phyloP scores from a whole-genome alignment of 2,797 vertebrate species.

The Vespertilio murinus region DNA sequence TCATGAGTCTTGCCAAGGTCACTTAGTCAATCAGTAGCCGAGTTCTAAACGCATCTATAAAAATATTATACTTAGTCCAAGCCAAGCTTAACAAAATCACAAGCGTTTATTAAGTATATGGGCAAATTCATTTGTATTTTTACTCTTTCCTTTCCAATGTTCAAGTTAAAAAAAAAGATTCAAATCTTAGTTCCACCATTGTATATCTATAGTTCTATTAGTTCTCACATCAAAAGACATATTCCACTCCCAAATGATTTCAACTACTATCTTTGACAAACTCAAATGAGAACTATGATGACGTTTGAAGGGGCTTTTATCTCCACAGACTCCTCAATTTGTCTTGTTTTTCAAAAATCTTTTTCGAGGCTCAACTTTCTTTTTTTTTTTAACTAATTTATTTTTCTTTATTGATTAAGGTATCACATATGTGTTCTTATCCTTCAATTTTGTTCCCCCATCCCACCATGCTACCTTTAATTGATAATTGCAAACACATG shows the following conservation, averaged over 20 bases:
- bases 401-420: too few species aligned
- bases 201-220: background rate
- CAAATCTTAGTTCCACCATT: background rate
- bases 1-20: background rate
- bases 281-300: background rate
- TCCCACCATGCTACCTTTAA: background rate
- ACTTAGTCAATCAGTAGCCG: background rate
- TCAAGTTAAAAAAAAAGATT: background rate
- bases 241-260: background rate
- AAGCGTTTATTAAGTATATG: background rate
- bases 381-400: background rate
- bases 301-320: background rate
- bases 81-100: background rate
- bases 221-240: background rate
- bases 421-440: too few species aligned
- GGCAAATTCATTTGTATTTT: background rate
- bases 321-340: background rate
- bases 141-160: background rate
- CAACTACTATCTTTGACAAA: slow-evolving; percentile 16
- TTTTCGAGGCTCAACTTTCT: slow-evolving; percentile 10
- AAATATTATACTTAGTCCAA: background rate
- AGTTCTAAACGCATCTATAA: background rate
- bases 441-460: too few species aligned
- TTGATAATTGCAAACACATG: slow-evolving; percentile 53
- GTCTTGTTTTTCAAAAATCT: slow-evolving; percentile 13